Evolutionary conservation across 2,797 vertebrate species (phyloP).

Genomic region (Poeciliopsis infans): DNA sequence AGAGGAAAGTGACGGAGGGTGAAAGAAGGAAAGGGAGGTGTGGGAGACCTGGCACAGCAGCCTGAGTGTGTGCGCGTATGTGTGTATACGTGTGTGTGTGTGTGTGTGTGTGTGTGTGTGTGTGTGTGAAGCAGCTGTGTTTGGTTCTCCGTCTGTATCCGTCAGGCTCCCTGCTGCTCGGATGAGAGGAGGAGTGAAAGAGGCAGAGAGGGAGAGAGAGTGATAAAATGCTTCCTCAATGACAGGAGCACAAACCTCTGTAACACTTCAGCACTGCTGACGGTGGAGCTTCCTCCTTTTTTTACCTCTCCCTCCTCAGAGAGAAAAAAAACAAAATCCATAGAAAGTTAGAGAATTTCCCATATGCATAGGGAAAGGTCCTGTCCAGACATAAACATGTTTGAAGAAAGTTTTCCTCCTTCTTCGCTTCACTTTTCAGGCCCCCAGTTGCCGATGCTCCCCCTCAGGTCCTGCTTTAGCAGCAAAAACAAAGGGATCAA

Average conservation of each 20-base stretch:
- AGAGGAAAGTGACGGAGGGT: conserved; percentile 38
- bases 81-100: conserved; percentile 16
- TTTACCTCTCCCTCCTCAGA: conserved; percentile 46
- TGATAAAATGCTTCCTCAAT: conserved; percentile 54
- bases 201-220: conserved; percentile 12
- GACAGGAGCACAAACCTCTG: conserved; percentile 43
- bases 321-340: conserved; percentile 53
- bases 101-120: conserved; percentile 29
- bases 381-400: conserved; percentile 35
- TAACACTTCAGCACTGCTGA: conserved; percentile 56
- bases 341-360: conserved; percentile 54
- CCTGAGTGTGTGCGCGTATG: conserved; percentile 19
- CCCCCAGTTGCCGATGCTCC: conserved; percentile 14
- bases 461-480: conserved; percentile 40
- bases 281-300: conserved; percentile 46
- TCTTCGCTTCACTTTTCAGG: conserved; percentile 35
- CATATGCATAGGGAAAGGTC: conserved; percentile 17
- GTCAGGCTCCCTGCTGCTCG: conserved; percentile 57
- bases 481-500: conserved; percentile 27
- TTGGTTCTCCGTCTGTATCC: conserved; percentile 65
- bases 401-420: conserved; percentile 52
- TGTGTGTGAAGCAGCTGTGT: conserved; percentile 53
- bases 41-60: conserved; percentile 41
- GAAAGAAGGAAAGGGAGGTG: conserved; percentile 51
- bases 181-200: conserved; percentile 43